Base-by-base conservation (phyloP, 2,113 vertebrate species). In the Gnathonemus echidnorhynchus region DNA sequence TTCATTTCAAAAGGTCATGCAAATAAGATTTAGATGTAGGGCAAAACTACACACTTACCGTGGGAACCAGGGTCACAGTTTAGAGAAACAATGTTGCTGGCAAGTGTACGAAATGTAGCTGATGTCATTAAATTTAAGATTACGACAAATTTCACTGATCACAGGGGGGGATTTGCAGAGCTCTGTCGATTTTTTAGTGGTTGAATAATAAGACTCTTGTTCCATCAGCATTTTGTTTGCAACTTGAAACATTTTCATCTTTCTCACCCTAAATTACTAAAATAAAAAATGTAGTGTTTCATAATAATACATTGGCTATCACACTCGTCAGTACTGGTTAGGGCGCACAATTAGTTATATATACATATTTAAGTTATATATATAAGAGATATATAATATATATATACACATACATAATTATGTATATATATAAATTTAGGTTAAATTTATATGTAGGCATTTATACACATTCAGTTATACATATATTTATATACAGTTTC, bases 1-100 rank as follows among this genome's bases (percentile, higher is more conserved):
- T 85, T 85, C 83, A 85, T 85, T 85, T 85, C 45, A 5, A 85
- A 85, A 85, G 83, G 42, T 46, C 83, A 48, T 84, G 80, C 80
- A 84, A 84, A 84, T 24, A 48, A 46, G 39, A n/a, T 45, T n/a
- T 85, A 85, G 3, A 85, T 85, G 45, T 85, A n/a, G 83, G 83
- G 35, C 17, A 53, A 17, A 50, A 5, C 3, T 52, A 11, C 19
- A 52, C 9, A 52, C 86, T 31, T 11, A 85, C 45, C 45, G 42
- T 85, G 83, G 24, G 45, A 85, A 45, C 45, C 42, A 85, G 3
- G 17, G 21, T 24, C 39, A 48, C 39, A 48, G 42, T 48, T 24
- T 24, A 48, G 24, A 19, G 24, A 45, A n/a, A 48, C 15, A 2
- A 1, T 84, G 42, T 48, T 17, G 24, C 8, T 27, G 83, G 74